Evolutionary conservation across 2,888 invertebrate genomes (phyloP).

Genomic region (Nyleta sp.): DNA sequence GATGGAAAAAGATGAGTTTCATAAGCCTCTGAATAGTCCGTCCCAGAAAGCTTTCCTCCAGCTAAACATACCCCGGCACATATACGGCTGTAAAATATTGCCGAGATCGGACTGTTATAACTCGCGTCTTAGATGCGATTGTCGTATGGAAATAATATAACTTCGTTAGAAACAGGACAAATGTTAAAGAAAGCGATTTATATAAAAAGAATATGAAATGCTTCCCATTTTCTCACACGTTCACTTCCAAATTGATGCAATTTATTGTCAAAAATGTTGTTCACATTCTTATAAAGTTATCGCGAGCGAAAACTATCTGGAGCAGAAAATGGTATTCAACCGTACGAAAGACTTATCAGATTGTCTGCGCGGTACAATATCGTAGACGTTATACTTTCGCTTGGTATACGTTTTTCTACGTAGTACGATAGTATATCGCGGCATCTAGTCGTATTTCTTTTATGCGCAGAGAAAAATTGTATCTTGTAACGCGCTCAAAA

Average conservation of each 20-base stretch:
- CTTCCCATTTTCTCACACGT: slow-evolving; percentile 1
- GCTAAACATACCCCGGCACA: slow-evolving; percentile 39
- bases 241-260: slow-evolving; percentile 18
- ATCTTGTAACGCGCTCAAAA: neutral
- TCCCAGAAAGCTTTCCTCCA: slow-evolving; percentile 32
- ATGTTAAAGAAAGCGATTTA: neutral
- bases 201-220: neutral
- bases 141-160: slow-evolving; percentile 44
- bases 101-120: slow-evolving; percentile 35
- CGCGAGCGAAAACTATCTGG: slow-evolving; percentile 30
- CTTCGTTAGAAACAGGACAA: neutral
- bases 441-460: slow-evolving; percentile 4
- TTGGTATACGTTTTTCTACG: slow-evolving; percentile 8
- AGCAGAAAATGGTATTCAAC: slow-evolving; percentile 48
- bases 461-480: neutral
- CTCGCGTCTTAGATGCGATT: slow-evolving; percentile 33
- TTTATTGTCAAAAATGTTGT: slow-evolving; percentile 30
- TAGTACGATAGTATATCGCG: neutral
- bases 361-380: slow-evolving; percentile 38
- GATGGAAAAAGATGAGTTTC: slow-evolving; percentile 48
- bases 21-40: slow-evolving; percentile 41
- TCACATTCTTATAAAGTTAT: slow-evolving; percentile 23
- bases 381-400: slow-evolving; percentile 14
- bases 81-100: slow-evolving; percentile 36
- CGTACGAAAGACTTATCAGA: slow-evolving; percentile 39